These are phyloP conservation scores for Gila orcuttii DNA, from an alignment of 2,113 vertebrate genomes.

Conservation along the genomic window DNA sequence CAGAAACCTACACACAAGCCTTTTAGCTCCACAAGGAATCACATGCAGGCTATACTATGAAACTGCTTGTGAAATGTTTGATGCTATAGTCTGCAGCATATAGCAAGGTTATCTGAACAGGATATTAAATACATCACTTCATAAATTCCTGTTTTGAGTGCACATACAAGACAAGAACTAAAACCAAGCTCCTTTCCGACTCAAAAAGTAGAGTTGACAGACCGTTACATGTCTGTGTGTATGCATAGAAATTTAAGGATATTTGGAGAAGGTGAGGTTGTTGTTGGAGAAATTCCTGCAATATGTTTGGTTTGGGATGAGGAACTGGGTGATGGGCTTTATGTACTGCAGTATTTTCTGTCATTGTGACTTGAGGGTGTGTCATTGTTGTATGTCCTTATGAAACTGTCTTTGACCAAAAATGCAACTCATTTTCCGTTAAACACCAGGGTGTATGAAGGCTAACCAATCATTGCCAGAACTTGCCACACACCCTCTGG, in stretches of 20 bases:
- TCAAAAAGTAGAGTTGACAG: neutral
- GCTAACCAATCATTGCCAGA: neutral
- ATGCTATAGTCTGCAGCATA: neutral
- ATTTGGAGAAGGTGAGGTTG: neutral
- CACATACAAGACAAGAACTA: neutral
- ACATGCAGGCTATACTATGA: neutral
- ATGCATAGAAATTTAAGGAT: neutral
- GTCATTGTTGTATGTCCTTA: neutral
- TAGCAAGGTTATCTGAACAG: neutral
- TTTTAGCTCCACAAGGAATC: neutral
- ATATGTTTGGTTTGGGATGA: slow-evolving; percentile 12
- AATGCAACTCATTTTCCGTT: neutral
- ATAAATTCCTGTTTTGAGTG: neutral
- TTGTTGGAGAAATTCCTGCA: neutral
- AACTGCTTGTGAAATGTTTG: neutral
- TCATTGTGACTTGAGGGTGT: neutral
- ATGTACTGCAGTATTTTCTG: neutral
- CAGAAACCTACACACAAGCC: neutral
- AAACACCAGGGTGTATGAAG: neutral
- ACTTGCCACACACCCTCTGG: neutral
- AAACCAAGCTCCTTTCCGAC: neutral
- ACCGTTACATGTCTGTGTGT: neutral
- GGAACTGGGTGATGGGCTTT: neutral
- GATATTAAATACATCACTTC: neutral
- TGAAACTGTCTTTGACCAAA: neutral